A percentile compares a stretch with the other conserved stretches of the same genome.
Evolutionary conservation across 1,140 invertebrate genomes (phyloP).

Genomic region (Drosophila pallidifrons): DNA sequence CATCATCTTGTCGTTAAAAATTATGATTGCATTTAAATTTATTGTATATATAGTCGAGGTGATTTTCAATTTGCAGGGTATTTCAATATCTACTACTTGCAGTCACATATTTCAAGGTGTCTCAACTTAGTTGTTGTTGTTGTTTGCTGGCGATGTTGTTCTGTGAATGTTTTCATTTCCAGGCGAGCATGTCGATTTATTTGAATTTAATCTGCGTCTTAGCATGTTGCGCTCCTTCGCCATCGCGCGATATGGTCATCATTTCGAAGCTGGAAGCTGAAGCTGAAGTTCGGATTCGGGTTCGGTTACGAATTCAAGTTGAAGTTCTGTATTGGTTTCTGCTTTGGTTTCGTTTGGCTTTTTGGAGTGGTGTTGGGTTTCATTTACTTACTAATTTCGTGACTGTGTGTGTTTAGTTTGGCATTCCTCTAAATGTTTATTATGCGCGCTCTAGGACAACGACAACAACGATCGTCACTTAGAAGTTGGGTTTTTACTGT

Average conservation of each 20-base stretch:
- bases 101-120: neutral
- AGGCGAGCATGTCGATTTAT: constrained; percentile 82
- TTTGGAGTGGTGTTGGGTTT: constrained; percentile 1
- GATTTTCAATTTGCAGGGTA: constrained; percentile 3
- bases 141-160: constrained; percentile 52
- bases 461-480: constrained; percentile 68
- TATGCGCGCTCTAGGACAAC: constrained; percentile 60
- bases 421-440: constrained; percentile 64
- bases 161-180: constrained; percentile 81
- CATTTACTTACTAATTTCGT: constrained; percentile 2
- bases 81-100: neutral
- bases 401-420: constrained; percentile 3
- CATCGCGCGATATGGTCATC: constrained; percentile 20
- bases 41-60: too few relatives aligned
- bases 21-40: too few relatives aligned
- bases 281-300: constrained; percentile 22
- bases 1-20: too few relatives aligned
- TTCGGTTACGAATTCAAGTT: constrained; percentile 31
- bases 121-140: constrained; percentile 20
- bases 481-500: constrained; percentile 7
- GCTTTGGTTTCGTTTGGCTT: constrained; percentile 21
- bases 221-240: constrained; percentile 56
- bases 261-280: neutral
- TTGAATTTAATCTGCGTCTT: constrained; percentile 82
- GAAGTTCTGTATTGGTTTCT: constrained; percentile 7